These are phyloP conservation scores for Meriones unguiculatus DNA, from an alignment of 2,113 vertebrate species.

Conservation along the genomic window DNA sequence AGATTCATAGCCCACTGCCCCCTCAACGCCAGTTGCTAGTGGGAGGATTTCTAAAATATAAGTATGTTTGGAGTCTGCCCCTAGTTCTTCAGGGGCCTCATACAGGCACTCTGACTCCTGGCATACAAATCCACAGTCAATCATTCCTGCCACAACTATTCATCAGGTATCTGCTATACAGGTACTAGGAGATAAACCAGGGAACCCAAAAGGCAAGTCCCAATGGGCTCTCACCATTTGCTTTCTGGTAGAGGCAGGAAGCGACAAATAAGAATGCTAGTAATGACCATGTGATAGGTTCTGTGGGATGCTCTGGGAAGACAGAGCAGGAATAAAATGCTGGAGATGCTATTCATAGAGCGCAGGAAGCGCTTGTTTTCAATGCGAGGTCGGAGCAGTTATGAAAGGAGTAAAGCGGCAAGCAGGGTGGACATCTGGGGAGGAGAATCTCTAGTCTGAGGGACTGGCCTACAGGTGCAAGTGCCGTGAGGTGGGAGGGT, in stretches of 20 bases:
- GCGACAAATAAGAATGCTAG: slow-evolving; percentile 15
- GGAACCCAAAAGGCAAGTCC: slow-evolving; percentile 4
- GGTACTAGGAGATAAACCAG: background rate
- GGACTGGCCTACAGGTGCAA: background rate
- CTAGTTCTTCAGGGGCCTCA: background rate
- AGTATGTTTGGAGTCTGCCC: slow-evolving; percentile 5
- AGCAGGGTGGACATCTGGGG: background rate
- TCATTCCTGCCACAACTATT: background rate
- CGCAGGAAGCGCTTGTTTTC: background rate
- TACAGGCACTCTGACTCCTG: background rate
- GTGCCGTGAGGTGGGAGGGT: background rate
- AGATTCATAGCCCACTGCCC: background rate
- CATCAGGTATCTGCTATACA: background rate
- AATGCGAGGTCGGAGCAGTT: background rate
- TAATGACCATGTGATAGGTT: background rate
- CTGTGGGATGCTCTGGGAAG: background rate
- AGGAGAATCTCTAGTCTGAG: slow-evolving; percentile 1
- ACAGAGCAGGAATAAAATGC: background rate
- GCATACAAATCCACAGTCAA: slow-evolving; percentile 19
- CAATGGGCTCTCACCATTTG: background rate
- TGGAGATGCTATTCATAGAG: background rate
- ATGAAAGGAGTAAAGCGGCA: background rate
- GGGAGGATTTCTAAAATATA: slow-evolving; percentile 36
- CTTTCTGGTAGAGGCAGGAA: slow-evolving; percentile 11
- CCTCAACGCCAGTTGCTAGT: background rate